Conservation (phyloP, 2,797 vertebrate genomes). For the Huso huso region DNA sequence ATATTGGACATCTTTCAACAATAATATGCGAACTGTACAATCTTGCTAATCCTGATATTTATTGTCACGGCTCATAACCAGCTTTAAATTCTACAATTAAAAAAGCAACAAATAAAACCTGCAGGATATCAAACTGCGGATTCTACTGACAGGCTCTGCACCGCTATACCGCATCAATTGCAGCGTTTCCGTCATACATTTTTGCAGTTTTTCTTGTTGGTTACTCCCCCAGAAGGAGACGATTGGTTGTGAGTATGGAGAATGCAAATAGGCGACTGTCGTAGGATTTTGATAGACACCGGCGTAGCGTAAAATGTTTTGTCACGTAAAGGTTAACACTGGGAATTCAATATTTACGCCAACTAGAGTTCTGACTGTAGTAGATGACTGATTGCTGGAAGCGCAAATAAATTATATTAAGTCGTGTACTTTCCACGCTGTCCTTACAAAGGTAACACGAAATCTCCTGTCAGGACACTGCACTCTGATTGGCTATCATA, state of each 20-base stretch:
- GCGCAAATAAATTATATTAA: no score
- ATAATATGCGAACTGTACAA: conserved; percentile 8
- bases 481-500: no score
- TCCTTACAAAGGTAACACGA: no score
- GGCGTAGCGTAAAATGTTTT: not conserved
- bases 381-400: no score
- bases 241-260: conserved; percentile 30
- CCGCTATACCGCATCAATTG: conserved; percentile 41
- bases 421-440: no score
- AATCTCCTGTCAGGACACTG: no score
- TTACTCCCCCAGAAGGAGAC: conserved; percentile 27
- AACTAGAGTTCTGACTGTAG: no score
- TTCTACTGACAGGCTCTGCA: conserved; percentile 11
- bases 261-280: conserved; percentile 16
- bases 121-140: not conserved
- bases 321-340: not conserved
- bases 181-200: conserved; percentile 30
- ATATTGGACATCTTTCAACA: conserved; percentile 63
- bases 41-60: conserved; percentile 24
- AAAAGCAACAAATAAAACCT: not conserved
- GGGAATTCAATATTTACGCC: not conserved
- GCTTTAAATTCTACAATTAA: conserved; percentile 19
- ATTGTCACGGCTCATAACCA: conserved; percentile 31
- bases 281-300: not conserved
- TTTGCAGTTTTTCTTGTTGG: conserved; percentile 27